Evolutionary conservation across 2,113 vertebrate species (phyloP), one percentile per base, ranked within the genome.

Genomic region (Pantherophis guttatus): DNA sequence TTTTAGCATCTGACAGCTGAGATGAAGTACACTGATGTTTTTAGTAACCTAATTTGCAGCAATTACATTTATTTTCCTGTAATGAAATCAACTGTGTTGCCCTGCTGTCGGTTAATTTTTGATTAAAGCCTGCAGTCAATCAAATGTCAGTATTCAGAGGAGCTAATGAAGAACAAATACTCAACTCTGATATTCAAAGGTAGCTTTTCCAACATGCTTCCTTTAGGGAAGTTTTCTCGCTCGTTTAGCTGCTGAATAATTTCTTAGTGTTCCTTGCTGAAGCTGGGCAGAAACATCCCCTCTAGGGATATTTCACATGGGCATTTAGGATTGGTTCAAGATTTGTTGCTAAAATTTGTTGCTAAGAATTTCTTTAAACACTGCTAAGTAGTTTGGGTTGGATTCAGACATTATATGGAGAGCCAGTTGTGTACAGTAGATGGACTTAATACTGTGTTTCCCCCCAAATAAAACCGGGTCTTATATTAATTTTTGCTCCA

Each of bases 71-170:
- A 90, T 87, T 89, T 92, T 92, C 70, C 24, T 90, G 55, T 86
- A 89, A 65, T 48, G 33, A 55, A 86, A 57, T 86, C 89, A 91
- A 62, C 70, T 48, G n/a, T 48, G 58, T 57, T 88, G 26, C 50
- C 90, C 88, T 48, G 52, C 62, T 81, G 55, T 89, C 53, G 81
- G 39, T 93, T 92, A 85, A 93, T 88, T 94, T 92, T 87, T 93
- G 58, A 93, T 95, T 93, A 90, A 91, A 94, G 89, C 75, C 0
- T 1, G 90, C 23, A 39, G 7, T 85, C 90, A 10, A 52, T 94
- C 94, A 92, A 90, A 86, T 94, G 93, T 92, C 0, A 94, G 89
- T 95, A 86, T 59, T 93, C 93, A 62, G 75, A 93, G 86, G 57
- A 93, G 92, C 89, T 91, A 86, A 9, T 44, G 44, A 81, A n/a